phyloP scores from a whole-genome alignment of 1,140 invertebrate genomes.

The Papilio polyxenes region DNA sequence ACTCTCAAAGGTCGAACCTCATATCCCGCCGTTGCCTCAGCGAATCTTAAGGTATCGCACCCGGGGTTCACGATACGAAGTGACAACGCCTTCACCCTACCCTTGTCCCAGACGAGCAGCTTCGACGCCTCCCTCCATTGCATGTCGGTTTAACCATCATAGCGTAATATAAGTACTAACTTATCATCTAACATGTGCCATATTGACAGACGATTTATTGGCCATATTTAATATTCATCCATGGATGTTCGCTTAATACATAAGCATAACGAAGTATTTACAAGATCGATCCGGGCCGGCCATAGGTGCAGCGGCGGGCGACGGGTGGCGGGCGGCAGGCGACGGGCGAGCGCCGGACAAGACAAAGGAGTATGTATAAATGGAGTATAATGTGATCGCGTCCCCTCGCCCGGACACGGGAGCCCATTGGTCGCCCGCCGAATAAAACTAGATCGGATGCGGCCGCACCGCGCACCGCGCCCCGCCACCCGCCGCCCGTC shows the following conservation, averaged over 20 bases:
- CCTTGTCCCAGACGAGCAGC: too few species aligned
- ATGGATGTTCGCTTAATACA: neutral
- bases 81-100: too few species aligned
- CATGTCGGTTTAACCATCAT: too few species aligned
- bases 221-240: neutral
- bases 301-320: neutral
- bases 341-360: neutral
- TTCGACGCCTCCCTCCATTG: too few species aligned
- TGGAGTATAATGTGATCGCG: conserved; percentile 41
- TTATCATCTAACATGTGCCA: neutral
- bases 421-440: conserved; percentile 37
- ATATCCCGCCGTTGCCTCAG: too few species aligned
- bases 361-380: conserved; percentile 32
- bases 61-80: too few species aligned
- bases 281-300: neutral
- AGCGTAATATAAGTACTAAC: neutral
- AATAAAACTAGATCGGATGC: conserved; percentile 37
- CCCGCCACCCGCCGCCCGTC: conserved; percentile 44
- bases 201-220: neutral
- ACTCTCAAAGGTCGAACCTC: too few species aligned
- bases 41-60: too few species aligned
- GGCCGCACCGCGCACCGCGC: conserved; percentile 2
- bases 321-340: neutral
- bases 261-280: neutral
- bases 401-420: conserved; percentile 35